Evolutionary conservation across 2,797 vertebrate species (phyloP), one percentile per base, ranked within the genome.

Genomic region (Platyrinchus mystaceus): DNA sequence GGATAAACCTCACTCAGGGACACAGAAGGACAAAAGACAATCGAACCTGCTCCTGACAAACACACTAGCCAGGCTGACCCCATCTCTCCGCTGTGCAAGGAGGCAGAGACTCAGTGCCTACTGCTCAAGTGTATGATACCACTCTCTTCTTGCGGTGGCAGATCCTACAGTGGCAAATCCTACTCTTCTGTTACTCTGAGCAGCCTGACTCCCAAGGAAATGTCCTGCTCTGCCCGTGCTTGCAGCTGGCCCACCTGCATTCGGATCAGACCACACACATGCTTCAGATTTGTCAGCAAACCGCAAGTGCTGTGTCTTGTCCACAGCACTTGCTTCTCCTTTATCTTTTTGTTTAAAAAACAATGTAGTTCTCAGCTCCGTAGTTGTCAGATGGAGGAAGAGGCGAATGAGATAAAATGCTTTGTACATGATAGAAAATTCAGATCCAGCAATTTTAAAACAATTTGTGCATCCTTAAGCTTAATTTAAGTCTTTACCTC

Each of bases 401-500:
- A 86, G 30, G 14, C 12, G 84, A 84, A 69, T 64, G 44, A 81
- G 32, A 63, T 46, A 53, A 87, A 94, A 71, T 63, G 60, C 12
- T 60, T 73, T 43, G 14, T 69, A 60, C 19, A 3, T 17, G 3
- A 79, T 9, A 92, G 23, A 56, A 94, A 78, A 67, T 70, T 63
- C 41, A 90, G 53, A 74, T 15, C 19, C 39, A 66, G 32, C 23
- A 59, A 55, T 70, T 93, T 93, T 60, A 55, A 83, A 87, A 69
- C 14, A 44, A 63, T 52, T 59, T 64, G 2, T 70, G 49, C 32
- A 56, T 58, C 39, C 46, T 69, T 84, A 84, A 90, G 87, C 69
- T 80, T 90, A 79, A 90, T 96, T 81, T 75, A 84, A 94, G 88
- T 96, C 41, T 76, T 94, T 87, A 66, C 91, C 64, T 74, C 34